Conservation (phyloP, 2,113 vertebrate genomes). For the Nycticebus coucang region DNA sequence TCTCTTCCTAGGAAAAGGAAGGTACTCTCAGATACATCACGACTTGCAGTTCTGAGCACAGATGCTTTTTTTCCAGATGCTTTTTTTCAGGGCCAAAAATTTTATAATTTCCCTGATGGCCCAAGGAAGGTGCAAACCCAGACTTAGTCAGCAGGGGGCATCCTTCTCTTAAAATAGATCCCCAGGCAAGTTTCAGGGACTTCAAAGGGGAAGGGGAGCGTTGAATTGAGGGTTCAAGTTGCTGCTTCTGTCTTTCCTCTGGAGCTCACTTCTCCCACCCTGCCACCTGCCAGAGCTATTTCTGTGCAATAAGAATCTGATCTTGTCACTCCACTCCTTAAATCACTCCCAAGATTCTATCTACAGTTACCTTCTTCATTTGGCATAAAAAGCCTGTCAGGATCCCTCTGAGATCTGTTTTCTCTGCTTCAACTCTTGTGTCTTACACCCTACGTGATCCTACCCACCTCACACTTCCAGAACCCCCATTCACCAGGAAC, state of each 20-base stretch:
- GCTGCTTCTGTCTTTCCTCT: conserved; percentile 10
- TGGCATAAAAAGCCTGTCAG: conserved; percentile 21
- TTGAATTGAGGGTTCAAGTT: background rate
- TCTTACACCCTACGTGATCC: background rate
- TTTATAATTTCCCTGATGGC: conserved; percentile 1
- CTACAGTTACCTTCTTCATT: background rate
- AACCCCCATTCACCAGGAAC: background rate
- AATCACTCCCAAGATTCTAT: conserved; percentile 3
- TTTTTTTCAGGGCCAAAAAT: background rate
- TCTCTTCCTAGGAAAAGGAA: conserved; percentile 22
- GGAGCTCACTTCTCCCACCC: background rate
- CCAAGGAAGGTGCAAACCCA: background rate
- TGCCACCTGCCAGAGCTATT: conserved; percentile 52
- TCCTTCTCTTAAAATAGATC: conserved; percentile 67
- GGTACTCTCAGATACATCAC: background rate
- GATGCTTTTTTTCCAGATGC: conserved; percentile 33
- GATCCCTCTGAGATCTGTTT: background rate
- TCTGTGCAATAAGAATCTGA: conserved; percentile 48
- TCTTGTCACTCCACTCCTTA: conserved; percentile 18
- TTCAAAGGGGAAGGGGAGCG: background rate
- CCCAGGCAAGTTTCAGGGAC: background rate
- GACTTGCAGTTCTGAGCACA: background rate
- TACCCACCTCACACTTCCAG: conserved; percentile 32
- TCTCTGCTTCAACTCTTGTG: background rate
- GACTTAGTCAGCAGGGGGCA: conserved; percentile 60